Evolutionary conservation across 2,797 vertebrate species (phyloP), one percentile per base, ranked within the genome.

Genomic region (Halcyon leucocephala): DNA sequence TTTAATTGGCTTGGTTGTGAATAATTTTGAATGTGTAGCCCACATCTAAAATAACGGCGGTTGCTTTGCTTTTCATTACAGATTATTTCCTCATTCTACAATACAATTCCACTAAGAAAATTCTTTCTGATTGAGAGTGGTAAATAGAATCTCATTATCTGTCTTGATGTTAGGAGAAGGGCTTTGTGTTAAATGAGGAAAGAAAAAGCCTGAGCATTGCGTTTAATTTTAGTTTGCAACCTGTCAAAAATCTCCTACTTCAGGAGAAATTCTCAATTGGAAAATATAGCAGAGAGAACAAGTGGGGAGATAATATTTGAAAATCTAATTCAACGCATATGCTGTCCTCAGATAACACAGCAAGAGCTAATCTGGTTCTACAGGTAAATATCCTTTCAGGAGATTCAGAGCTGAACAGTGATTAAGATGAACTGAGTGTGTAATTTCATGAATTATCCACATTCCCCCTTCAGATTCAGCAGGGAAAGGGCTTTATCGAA

Each of bases 361-460:
- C n/a, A 15, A 49, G 93, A 81, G 92, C 87, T 92, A 91, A 88
- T 87, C 92, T 85, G 52, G 64, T 52, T 72, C 86, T 82, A n/a
- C 92, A 92, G 95, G 95, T 95, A 91, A 93, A 89, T 89, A 73
- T 44, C 37, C 71, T 77, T 88, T 54, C 66, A 66, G 82, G 71
- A 89, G 81, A n/a, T 35, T 66, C 66, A 14, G 86, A 82, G 82
- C 83, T 67, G 55, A 87, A 10, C 52, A 9, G 31, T 89, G 71
- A 88, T 88, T 73, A 76, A 89, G 89, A 90, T 48, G 90, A 95
- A 87, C 80, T 6, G 24, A 71, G 81, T 31, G 8, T 93, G 76
- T 91, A 61, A 91, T 94, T 92, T 80, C 82, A 57, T 74, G 92
- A 81, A 55, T 94, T 93, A 92, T 55, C 92, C 77, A 33, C 62